A percentile compares a stretch with the other conserved stretches of the same genome.
These are phyloP conservation scores for Opisthocomus hoazin DNA, from an alignment of 2,113 vertebrate genomes.

Conservation along the genomic window DNA sequence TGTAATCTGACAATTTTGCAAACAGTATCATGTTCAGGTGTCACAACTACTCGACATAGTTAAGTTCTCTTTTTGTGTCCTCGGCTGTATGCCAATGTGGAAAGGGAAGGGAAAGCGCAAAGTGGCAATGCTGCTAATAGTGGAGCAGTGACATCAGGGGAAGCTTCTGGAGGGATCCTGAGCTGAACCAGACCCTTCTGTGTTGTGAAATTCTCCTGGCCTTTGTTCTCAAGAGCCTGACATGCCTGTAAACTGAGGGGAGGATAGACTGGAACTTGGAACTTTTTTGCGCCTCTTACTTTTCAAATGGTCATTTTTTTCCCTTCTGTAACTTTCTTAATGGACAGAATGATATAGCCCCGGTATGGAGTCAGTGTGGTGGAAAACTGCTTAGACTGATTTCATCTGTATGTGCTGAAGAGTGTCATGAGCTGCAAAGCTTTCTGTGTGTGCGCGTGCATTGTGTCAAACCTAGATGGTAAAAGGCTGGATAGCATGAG, in stretches of 20 bases:
- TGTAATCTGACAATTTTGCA: background rate
- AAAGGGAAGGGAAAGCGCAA: background rate
- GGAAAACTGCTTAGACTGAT: background rate
- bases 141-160: background rate
- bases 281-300: background rate
- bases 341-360: background rate
- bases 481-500: conserved; percentile 39
- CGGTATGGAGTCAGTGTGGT: background rate
- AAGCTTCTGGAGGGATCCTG: background rate
- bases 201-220: background rate
- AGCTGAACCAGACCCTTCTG: background rate
- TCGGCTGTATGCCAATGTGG: background rate
- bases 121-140: background rate
- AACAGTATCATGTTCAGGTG: background rate
- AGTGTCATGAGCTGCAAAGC: background rate
- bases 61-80: background rate
- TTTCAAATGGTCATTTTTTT: background rate
- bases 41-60: background rate
- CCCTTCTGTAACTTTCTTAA: background rate
- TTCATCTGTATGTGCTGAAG: background rate
- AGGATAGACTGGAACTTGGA: background rate
- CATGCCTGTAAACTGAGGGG: background rate
- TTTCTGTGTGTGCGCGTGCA: background rate
- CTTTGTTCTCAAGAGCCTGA: background rate
- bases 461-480: conserved; percentile 26